Conservation (phyloP, 2,113 vertebrate genomes). For the Tretioscincus oriximinensis region DNA sequence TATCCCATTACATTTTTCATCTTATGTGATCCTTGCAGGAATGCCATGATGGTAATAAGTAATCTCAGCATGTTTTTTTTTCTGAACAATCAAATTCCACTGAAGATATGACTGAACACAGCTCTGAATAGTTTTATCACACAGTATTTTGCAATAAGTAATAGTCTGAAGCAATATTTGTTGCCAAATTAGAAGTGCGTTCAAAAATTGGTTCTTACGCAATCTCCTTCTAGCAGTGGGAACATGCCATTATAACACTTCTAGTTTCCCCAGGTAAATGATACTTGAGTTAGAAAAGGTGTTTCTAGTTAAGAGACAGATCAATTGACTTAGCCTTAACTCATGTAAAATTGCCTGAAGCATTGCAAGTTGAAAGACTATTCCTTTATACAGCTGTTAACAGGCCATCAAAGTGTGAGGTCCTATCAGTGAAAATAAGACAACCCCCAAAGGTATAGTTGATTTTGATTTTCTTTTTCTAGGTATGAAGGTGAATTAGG, state of each 20-base stretch:
- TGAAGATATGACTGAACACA: not conserved
- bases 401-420: constrained; percentile 23
- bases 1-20: too few relatives aligned
- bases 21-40: too few relatives aligned
- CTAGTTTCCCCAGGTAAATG: constrained; percentile 25
- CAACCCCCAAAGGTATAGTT: not conserved
- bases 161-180: constrained; percentile 19
- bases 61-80: not conserved
- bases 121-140: not conserved
- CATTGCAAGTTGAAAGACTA: constrained; percentile 28
- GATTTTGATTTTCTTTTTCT: constrained; percentile 15
- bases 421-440: constrained; percentile 23
- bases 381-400: constrained; percentile 19
- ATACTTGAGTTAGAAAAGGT: constrained; percentile 7
- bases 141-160: constrained; percentile 7
- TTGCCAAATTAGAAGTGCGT: constrained; percentile 2
- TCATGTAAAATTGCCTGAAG: constrained; percentile 16
- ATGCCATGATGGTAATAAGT: too few relatives aligned
- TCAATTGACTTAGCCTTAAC: constrained; percentile 11
- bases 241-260: not conserved
- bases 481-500: constrained; percentile 20
- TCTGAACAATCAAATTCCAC: not conserved
- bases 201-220: not conserved
- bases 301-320: constrained; percentile 30
- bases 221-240: not conserved